Evolutionary conservation across 2,797 vertebrate genomes (phyloP).

Genomic region (Paguma larvata): DNA sequence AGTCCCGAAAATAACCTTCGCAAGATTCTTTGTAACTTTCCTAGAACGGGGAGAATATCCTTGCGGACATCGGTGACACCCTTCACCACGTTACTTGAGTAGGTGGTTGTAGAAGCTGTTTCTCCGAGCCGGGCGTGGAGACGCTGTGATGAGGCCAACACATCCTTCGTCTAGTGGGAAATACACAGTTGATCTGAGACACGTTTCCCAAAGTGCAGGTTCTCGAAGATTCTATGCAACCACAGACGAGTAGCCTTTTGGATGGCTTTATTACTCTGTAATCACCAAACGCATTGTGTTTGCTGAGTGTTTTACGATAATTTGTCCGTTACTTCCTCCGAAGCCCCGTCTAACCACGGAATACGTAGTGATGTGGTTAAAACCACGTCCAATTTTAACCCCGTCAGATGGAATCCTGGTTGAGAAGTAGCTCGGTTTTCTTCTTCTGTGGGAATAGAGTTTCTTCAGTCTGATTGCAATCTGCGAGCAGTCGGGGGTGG

Average conservation of each 20-base stretch:
- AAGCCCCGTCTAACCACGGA: background rate
- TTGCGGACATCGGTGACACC: background rate
- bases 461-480: background rate
- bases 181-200: background rate
- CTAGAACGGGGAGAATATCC: background rate
- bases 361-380: background rate
- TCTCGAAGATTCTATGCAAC: background rate
- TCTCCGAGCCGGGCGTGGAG: background rate
- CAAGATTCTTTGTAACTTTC: background rate
- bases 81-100: background rate
- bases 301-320: background rate
- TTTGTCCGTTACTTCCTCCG: background rate
- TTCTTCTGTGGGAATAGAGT: background rate
- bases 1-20: background rate
- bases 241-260: background rate
- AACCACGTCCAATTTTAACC: background rate
- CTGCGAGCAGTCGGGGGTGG: background rate
- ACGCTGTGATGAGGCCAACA: rapidly evolving
- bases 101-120: background rate
- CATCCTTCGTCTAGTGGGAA: background rate
- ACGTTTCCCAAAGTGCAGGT: background rate
- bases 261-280: background rate
- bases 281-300: background rate
- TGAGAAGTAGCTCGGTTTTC: background rate
- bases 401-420: background rate